Evolutionary conservation across 2,797 vertebrate species (phyloP), one percentile per base, ranked within the genome.

Genomic region (Aeoliscus strigatus): DNA sequence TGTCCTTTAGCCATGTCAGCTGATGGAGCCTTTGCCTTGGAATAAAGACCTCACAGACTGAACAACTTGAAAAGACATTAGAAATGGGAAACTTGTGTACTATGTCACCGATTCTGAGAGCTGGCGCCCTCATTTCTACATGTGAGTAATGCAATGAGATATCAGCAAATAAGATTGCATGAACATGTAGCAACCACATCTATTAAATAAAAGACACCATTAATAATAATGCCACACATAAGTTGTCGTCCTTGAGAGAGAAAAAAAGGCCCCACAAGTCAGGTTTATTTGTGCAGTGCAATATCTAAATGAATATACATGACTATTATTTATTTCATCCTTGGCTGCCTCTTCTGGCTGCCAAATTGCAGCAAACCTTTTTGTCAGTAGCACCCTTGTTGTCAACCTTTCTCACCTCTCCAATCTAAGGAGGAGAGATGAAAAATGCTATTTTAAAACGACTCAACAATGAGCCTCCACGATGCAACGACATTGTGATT

Each of bases 71-170:
- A 67, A 56, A 70, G 73, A 66, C 52, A 55, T 73, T 75, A 75
- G 65, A 74, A 70, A 71, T 46, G n/a, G n/a, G n/a, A n/a, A 61
- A 75, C 71, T 81, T 70, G 75, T 77, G 73, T 79, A 79, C 48
- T 16, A 62, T 33, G 21, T 51, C 60, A 67, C 34, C 46, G 15
- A 61, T 39, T 53, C 46, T 21, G 17, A 60, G 38, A 49, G 21
- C 8, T n/a, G n/a, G n/a, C n/a, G n/a, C n/a, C n/a, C n/a, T n/a
- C n/a, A n/a, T n/a, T n/a, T n/a, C n/a, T n/a, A n/a, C n/a, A n/a
- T n/a, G n/a, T n/a, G n/a, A n/a, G n/a, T n/a, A n/a, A n/a, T n/a
- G n/a, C n/a, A n/a, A n/a, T n/a, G n/a, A n/a, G n/a, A n/a, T n/a
- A n/a, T n/a, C n/a, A n/a, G n/a, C n/a, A n/a, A n/a, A n/a, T n/a